Conservation (phyloP, 2,113 vertebrate genomes). For the Sylvilagus bachmani region DNA sequence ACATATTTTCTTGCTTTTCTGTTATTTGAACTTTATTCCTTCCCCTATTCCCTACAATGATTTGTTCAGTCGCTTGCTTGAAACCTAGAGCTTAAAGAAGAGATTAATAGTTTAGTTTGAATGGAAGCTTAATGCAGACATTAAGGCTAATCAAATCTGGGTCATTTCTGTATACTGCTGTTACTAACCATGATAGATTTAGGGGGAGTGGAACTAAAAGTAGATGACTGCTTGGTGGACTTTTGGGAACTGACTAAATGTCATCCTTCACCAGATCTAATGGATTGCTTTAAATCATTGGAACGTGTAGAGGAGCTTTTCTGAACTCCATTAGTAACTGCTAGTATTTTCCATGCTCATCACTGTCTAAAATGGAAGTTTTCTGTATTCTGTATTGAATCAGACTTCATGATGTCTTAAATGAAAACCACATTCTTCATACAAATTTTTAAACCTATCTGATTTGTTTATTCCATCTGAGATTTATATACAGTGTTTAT, state of each 20-base stretch:
- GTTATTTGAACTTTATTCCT: background rate
- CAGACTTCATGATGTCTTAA: slow-evolving; percentile 25
- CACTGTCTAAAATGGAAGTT: slow-evolving; percentile 44
- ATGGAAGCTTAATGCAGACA: background rate
- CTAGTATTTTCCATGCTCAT: slow-evolving; percentile 41
- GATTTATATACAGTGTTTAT: slow-evolving; percentile 14
- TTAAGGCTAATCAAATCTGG: background rate
- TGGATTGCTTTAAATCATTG: slow-evolving; percentile 39
- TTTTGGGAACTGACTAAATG: slow-evolving; percentile 33
- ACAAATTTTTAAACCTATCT: slow-evolving; percentile 20
- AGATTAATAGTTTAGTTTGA: background rate
- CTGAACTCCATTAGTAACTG: background rate
- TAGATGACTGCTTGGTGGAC: background rate
- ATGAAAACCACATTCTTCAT: slow-evolving; percentile 41
- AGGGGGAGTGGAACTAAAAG: background rate
- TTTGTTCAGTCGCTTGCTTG: slow-evolving; percentile 21
- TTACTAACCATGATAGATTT: background rate
- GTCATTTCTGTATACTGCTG: slow-evolving; percentile 27
- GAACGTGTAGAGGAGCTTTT: background rate
- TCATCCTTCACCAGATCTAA: background rate
- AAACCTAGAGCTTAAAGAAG: background rate
- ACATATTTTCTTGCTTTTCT: background rate
- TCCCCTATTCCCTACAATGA: background rate
- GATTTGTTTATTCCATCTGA: slow-evolving; percentile 48
- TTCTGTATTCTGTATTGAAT: background rate